Base-by-base conservation (phyloP, 2,888 invertebrate species). In the Leucophenga maculata region DNA sequence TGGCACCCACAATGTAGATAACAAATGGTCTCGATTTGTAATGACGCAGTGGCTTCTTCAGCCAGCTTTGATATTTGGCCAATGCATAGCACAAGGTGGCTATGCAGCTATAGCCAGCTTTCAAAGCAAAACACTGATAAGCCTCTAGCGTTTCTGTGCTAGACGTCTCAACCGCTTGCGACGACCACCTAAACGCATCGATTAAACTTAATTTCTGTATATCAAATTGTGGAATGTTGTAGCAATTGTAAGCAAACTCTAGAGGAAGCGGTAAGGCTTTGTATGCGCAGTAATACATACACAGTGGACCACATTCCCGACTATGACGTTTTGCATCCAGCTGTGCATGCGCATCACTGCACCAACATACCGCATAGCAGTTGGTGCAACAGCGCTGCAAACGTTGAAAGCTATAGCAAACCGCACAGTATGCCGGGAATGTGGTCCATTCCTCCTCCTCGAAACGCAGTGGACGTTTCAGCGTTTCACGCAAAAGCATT, bases 321-420 rank as follows among this genome's bases (percentile, higher is more conserved):
- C 20, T 18, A 20, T 54, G 54, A 3, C 54, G 54, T 18, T 16
- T 11, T 54, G 20, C 54, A 18, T 54, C 54, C 20, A 54, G 11
- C 18, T 54, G 18, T 11, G 54, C 54, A 54, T 54, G 54, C 54
- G 20, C 16, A 18, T 54, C 18, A 20, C 54, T 54, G 54, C 54
- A 54, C 54, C 54, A 54, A 20, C 54, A 54, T 18, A 54, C 54
- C 54, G 54, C 54, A 18, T 18, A 18, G 54, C 54, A 54, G 54
- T 18, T 16, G 18, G 54, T 16, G 20, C 54, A 54, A 18, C 54
- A 16, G 18, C 20, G 54, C 4, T 3, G 26, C 54, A 54, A 54
- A 18, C 18, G 54, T 4, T 54, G 16, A 18, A 54, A 18, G 54
- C 16, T 18, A 18, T 54, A 54, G 54, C 54, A 54, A 16, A 54